A percentile compares a stretch with the other conserved stretches of the same genome.
These are phyloP conservation scores for Dynastes hyllus DNA, from an alignment of 2,888 invertebrate species.

Conservation along the genomic window DNA sequence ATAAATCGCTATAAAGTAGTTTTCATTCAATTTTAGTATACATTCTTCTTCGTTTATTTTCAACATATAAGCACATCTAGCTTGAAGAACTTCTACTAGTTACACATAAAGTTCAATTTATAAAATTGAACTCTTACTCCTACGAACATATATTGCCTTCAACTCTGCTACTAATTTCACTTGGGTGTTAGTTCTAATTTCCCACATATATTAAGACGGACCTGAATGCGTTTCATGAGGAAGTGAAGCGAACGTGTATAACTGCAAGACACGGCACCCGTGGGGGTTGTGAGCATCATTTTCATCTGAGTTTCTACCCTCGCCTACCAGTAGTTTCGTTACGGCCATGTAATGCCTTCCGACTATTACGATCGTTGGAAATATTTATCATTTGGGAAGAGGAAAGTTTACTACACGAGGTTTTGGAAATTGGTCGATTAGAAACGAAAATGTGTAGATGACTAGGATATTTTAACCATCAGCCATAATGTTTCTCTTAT, in stretches of 20 bases:
- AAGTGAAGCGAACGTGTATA: slow-evolving; percentile 51
- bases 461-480: no score
- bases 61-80: no score
- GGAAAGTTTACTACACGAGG: not conserved
- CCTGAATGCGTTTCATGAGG: slow-evolving; percentile 36
- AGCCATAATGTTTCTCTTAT: no score
- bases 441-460: no score
- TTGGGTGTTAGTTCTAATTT: slow-evolving; percentile 45
- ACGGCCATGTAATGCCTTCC: slow-evolving; percentile 62
- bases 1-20: no score
- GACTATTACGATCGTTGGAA: slow-evolving; percentile 62
- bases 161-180: slow-evolving; percentile 21
- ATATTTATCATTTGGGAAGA: slow-evolving; percentile 44
- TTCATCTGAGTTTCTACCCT: slow-evolving; percentile 56
- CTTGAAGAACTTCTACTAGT: no score
- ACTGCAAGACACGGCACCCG: slow-evolving; percentile 56
- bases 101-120: no score
- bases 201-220: slow-evolving; percentile 37
- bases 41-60: no score
- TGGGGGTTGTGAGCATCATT: slow-evolving; percentile 56
- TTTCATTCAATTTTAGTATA: no score
- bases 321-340: slow-evolving; percentile 54
- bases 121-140: no score
- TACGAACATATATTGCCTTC: no score
- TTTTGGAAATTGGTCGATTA: no score